A percentile compares a stretch with the other conserved stretches of the same genome.
These are phyloP conservation scores for Ophioderma brevispina DNA, from an alignment of 35 echinoderm and acorn worm species.

Conservation along the genomic window DNA sequence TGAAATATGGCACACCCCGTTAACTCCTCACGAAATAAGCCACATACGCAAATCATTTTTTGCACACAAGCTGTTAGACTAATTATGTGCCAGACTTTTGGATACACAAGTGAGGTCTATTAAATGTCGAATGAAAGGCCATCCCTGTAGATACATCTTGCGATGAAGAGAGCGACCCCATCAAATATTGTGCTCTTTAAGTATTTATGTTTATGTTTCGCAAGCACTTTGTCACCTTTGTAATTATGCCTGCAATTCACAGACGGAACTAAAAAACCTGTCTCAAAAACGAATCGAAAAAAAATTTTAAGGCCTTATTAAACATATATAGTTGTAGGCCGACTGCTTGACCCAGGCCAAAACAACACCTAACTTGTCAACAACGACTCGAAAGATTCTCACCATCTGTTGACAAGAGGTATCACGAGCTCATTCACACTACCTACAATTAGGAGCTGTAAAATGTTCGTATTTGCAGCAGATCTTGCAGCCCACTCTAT, in stretches of 20 bases:
- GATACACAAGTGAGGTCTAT: not conserved
- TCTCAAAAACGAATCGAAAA: conserved; percentile 16
- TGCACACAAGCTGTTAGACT: not conserved
- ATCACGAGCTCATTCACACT: not conserved
- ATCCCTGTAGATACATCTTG: not conserved
- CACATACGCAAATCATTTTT: not conserved
- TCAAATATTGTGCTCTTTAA: no score
- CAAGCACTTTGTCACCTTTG: not conserved
- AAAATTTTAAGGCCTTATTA: conserved; percentile 21
- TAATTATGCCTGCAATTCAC: conserved; percentile 10
- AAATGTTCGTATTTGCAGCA: not conserved
- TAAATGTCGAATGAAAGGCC: not conserved
- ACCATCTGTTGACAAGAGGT: not conserved
- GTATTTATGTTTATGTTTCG: not conserved
- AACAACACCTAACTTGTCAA: not conserved
- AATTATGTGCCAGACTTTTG: not conserved
- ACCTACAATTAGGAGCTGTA: not conserved
- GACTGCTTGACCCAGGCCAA: conserved; percentile 14
- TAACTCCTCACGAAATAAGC: not conserved
- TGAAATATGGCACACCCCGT: not conserved
- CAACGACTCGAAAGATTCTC: not conserved
- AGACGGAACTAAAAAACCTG: not conserved
- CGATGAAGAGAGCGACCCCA: not conserved
- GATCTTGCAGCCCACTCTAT: not conserved
- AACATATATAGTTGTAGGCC: not conserved